These are phyloP conservation scores for Cosmia pyralina DNA, from an alignment of 2,888 invertebrate species.

Conservation along the genomic window DNA sequence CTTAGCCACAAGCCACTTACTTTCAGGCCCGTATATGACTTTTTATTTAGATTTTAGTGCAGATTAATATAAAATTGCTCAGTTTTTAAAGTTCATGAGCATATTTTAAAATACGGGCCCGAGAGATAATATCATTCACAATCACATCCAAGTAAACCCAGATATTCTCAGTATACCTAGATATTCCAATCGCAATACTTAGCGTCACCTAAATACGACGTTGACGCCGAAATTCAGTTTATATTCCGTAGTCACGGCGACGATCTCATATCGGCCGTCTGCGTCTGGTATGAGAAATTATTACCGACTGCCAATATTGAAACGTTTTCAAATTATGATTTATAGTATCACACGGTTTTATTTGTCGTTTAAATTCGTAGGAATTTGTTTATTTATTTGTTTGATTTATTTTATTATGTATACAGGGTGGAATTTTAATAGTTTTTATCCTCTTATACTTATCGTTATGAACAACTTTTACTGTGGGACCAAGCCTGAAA, in stretches of 20 bases:
- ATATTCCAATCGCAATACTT: conserved; percentile 17
- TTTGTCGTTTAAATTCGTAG: not conserved
- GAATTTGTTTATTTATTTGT: not conserved
- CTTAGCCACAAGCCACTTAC: too few species aligned
- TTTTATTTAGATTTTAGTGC: not conserved
- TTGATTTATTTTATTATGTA: too few species aligned
- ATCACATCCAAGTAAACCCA: not conserved
- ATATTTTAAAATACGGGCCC: too few species aligned
- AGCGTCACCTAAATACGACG: conserved; percentile 18
- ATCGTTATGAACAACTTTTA: too few species aligned
- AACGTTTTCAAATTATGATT: conserved; percentile 50
- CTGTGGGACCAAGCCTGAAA: too few species aligned
- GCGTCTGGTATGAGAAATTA: conserved; percentile 51
- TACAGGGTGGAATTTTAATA: too few species aligned
- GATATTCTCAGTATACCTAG: not conserved
- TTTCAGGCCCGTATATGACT: too few species aligned
- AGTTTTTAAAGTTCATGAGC: not conserved
- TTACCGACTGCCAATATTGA: conserved; percentile 51
- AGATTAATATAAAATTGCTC: not conserved
- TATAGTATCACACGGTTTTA: conserved; percentile 26
- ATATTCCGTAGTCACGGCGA: conserved; percentile 31
- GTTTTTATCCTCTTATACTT: too few species aligned
- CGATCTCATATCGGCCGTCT: conserved; percentile 33
- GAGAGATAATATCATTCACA: not conserved
- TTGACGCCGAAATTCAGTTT: conserved; percentile 42